phyloP scores from a whole-genome alignment of 2,797 vertebrate genomes.

The Columba guinea region DNA sequence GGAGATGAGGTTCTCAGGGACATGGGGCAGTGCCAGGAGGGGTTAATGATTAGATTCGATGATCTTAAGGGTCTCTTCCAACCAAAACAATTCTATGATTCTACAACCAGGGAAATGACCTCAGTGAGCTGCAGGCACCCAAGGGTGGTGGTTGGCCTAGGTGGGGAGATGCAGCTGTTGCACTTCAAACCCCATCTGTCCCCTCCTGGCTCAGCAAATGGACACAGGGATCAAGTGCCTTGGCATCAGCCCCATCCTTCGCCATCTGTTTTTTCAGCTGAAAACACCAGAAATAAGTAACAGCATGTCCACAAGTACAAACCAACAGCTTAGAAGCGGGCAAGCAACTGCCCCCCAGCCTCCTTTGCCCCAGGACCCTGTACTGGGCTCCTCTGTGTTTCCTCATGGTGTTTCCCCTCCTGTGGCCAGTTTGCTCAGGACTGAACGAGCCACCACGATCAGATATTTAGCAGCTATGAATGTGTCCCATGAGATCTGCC shows the following conservation, averaged over 20 bases:
- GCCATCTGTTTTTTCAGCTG: background rate
- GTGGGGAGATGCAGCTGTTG: background rate
- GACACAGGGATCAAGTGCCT: background rate
- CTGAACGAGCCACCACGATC: no score
- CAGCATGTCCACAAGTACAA: rapidly evolving
- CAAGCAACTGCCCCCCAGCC: background rate
- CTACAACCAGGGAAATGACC: background rate
- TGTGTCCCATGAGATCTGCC: background rate
- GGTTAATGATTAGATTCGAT: no score
- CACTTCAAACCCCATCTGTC: background rate
- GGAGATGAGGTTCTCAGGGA: no score
- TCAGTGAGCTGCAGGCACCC: background rate
- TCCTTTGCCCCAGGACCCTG: background rate
- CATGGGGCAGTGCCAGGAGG: no score
- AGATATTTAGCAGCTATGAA: background rate
- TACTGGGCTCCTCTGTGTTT: background rate
- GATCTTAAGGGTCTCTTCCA: no score
- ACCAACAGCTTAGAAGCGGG: background rate
- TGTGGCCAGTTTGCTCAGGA: background rate
- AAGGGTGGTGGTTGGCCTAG: background rate
- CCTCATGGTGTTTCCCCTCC: background rate
- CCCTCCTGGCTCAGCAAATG: background rate
- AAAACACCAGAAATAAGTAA: background rate
- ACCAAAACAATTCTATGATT: no score
- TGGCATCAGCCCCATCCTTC: background rate